phyloP scores from a whole-genome alignment of 2,797 vertebrate genomes.

The Sardinella longiceps region DNA sequence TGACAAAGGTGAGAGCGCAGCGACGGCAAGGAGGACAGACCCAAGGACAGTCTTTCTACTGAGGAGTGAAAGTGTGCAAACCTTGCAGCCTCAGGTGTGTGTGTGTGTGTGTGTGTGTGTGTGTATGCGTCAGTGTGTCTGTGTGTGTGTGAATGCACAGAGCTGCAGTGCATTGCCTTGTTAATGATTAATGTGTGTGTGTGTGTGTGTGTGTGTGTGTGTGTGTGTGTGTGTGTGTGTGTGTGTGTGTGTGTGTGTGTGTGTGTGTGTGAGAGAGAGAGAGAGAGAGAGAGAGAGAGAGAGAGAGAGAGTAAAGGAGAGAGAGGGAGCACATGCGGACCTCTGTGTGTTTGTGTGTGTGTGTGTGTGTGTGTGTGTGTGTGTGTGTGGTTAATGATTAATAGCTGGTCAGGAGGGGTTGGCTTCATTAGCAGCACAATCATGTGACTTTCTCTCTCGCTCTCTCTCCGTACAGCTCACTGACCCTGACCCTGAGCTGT shows the following conservation, averaged over 20 bases:
- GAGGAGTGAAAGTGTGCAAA: conserved; percentile 29
- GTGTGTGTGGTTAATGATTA: conserved; percentile 58
- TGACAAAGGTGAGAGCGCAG: conserved; percentile 19
- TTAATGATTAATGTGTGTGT: conserved; percentile 36
- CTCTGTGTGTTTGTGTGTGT: conserved; percentile 50
- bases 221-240: conserved; percentile 33
- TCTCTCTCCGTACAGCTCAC: conserved; percentile 35
- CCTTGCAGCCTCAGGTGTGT: conserved; percentile 23
- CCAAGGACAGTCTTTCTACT: conserved; percentile 46
- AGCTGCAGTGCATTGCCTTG: conserved; percentile 10
- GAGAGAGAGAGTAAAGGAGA: background rate
- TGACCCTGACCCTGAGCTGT: conserved; percentile 49
- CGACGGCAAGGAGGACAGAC: conserved; percentile 32
- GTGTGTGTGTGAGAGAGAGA: background rate
- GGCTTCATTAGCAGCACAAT: conserved; percentile 55
- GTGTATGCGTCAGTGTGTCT: conserved; percentile 27
- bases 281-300: background rate
- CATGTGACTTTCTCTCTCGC: conserved; percentile 48
- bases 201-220: conserved; percentile 24
- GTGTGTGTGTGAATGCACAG: background rate
- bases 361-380: conserved; percentile 37
- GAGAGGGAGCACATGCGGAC: background rate
- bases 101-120: conserved; percentile 27
- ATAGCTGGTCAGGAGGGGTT: conserved; percentile 54
- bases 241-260: conserved; percentile 29